Percentiles rank a stretch among this genome's conserved stretches.
Evolutionary conservation across 2,888 invertebrate species (phyloP).

Genomic region (Dasysyrphus albostriatus): DNA sequence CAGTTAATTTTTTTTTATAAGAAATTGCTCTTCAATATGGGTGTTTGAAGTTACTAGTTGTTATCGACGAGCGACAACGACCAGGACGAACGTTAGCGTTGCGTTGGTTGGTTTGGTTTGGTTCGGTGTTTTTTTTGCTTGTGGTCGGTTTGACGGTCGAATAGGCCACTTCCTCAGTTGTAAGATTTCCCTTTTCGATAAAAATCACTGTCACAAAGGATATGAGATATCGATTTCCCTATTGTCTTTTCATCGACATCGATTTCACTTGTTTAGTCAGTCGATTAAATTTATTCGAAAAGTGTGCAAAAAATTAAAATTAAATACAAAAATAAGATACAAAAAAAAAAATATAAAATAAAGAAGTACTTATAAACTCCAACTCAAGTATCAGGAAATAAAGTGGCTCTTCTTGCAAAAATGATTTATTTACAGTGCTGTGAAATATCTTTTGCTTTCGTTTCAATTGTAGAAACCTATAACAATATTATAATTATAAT

Average conservation of each 20-base stretch:
- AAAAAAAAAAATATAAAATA: constrained; percentile 1
- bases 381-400: constrained; percentile 35
- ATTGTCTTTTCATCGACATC: constrained; percentile 71
- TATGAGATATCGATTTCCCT: constrained; percentile 80
- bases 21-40: constrained; percentile 50
- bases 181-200: constrained; percentile 81
- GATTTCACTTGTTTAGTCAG: constrained; percentile 75
- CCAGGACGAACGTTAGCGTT: constrained; percentile 1
- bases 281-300: constrained; percentile 72
- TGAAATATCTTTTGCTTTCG: not conserved
- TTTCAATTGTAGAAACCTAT: no score
- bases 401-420: constrained; percentile 22
- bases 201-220: constrained; percentile 80
- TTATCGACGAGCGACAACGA: not conserved
- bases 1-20: constrained; percentile 34
- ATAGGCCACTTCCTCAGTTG: constrained; percentile 81
- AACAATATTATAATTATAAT: no score
- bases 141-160: constrained; percentile 70
- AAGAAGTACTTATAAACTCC: not conserved
- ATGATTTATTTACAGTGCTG: constrained; percentile 3
- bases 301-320: constrained; percentile 59
- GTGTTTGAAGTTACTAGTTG: constrained; percentile 49
- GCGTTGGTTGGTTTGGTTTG: constrained; percentile 3
- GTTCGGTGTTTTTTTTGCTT: constrained; percentile 57
- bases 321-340: constrained; percentile 1